Percentiles rank a stretch among this genome's conserved stretches.
These are phyloP conservation scores for Lasioglossum zephyrum DNA, from an alignment of 2,888 invertebrate genomes.

Conservation along the genomic window DNA sequence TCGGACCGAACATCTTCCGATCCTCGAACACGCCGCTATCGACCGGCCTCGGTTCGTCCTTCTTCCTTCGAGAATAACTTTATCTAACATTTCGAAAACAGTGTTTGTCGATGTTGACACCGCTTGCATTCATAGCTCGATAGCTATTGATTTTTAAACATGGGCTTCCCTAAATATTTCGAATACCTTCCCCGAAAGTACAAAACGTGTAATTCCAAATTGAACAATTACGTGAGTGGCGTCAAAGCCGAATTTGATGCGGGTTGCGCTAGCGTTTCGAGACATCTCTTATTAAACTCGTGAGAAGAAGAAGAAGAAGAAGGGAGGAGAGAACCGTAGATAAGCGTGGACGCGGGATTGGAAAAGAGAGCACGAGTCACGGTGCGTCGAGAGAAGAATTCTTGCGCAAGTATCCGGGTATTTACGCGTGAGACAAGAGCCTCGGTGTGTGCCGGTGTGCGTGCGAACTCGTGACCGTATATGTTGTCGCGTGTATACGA, in stretches of 20 bases:
- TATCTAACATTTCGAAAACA: neutral
- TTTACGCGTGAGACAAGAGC: constrained; percentile 62
- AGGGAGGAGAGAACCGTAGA: constrained; percentile 34
- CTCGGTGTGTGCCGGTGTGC: constrained; percentile 18
- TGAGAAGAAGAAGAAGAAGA: constrained; percentile 7
- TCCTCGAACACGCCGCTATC: neutral
- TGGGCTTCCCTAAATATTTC: neutral
- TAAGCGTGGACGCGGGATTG: constrained; percentile 63
- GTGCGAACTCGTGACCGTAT: constrained; percentile 15
- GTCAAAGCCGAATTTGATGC: neutral
- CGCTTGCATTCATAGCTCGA: too few relatives aligned
- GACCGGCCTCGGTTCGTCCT: neutral
- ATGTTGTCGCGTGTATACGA: constrained; percentile 15
- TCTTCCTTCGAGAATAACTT: neutral
- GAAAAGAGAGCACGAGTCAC: constrained; percentile 58
- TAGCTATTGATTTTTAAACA: neutral
- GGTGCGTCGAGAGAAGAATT: constrained; percentile 65
- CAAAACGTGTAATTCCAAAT: neutral
- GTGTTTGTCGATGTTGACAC: too few relatives aligned
- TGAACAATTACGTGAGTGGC: neutral
- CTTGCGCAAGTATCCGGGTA: constrained; percentile 73
- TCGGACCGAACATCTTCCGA: neutral
- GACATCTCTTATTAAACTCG: constrained; percentile 6
- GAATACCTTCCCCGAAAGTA: neutral
- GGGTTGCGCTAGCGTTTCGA: constrained; percentile 19